Conservation (phyloP, 2,797 vertebrate genomes). For the Heliangelus exortis region DNA sequence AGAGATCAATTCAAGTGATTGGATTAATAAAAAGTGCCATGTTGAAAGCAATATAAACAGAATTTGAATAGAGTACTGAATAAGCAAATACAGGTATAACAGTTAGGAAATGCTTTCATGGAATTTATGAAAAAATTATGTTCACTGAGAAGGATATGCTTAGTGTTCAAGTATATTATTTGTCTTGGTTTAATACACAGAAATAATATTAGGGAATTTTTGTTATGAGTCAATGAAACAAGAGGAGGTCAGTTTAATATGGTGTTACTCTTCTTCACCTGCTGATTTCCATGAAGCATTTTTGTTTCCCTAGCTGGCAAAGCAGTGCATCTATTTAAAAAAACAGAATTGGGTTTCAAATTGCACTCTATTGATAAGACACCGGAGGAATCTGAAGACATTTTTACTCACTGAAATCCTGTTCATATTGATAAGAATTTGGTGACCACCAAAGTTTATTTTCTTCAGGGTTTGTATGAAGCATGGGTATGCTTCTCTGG, state of each 20-base stretch:
- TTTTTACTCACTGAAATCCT: constrained; percentile 1
- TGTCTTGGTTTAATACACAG: background rate
- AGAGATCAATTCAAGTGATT: background rate
- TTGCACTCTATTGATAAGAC: background rate
- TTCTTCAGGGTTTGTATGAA: background rate
- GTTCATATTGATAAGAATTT: background rate
- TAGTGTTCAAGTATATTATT: background rate
- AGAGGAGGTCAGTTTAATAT: background rate
- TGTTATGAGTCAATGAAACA: background rate
- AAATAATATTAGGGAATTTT: background rate
- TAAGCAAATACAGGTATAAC: background rate
- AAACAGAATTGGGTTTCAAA: background rate
- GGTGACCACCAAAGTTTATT: background rate
- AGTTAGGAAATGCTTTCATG: background rate
- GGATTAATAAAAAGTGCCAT: background rate
- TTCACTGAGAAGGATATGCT: background rate
- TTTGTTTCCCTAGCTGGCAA: background rate
- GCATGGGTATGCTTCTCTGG: background rate
- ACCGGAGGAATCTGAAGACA: background rate
- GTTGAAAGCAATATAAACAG: background rate
- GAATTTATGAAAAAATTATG: background rate
- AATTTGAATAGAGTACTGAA: background rate
- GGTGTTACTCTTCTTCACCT: background rate
- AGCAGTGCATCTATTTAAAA: background rate
- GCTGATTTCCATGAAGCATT: background rate